These are phyloP conservation scores for Aricia agestis DNA, from an alignment of 1,140 invertebrate genomes.

Conservation along the genomic window DNA sequence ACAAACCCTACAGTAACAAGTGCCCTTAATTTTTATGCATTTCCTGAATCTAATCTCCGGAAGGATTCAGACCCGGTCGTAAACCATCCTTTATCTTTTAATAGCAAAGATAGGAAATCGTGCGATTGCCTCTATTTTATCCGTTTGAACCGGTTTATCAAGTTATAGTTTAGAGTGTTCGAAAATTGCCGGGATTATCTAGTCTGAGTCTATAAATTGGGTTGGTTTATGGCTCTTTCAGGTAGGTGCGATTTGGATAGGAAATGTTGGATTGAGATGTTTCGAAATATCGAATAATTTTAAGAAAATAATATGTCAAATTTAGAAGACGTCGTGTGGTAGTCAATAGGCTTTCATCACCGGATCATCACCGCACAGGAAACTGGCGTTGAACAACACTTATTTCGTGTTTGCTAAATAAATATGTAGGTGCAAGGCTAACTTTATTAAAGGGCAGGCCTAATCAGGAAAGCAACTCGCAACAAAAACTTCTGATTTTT, in stretches of 20 bases:
- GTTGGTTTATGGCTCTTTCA: background rate
- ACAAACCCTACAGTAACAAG: constrained; percentile 2
- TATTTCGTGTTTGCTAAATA: too few species aligned
- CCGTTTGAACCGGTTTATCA: background rate
- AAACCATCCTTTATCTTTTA: constrained; percentile 7
- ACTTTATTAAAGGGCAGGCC: too few species aligned
- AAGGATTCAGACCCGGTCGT: background rate
- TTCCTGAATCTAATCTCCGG: background rate
- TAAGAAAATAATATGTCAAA: too few species aligned
- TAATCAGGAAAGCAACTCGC: too few species aligned
- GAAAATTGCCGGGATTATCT: background rate
- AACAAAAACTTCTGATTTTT: too few species aligned
- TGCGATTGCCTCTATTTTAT: background rate
- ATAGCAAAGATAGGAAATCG: constrained; percentile 10
- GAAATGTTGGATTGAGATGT: too few species aligned
- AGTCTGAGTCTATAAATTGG: background rate
- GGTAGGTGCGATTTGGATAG: background rate
- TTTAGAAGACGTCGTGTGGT: too few species aligned
- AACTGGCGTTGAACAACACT: too few species aligned
- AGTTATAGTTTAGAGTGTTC: background rate
- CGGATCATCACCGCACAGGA: too few species aligned
- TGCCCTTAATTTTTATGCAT: background rate
- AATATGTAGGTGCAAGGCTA: too few species aligned
- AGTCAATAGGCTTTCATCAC: too few species aligned
- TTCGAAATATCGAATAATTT: too few species aligned